phyloP scores from a whole-genome alignment of 2,797 vertebrate genomes.

The Eurystomus glaucurus region DNA sequence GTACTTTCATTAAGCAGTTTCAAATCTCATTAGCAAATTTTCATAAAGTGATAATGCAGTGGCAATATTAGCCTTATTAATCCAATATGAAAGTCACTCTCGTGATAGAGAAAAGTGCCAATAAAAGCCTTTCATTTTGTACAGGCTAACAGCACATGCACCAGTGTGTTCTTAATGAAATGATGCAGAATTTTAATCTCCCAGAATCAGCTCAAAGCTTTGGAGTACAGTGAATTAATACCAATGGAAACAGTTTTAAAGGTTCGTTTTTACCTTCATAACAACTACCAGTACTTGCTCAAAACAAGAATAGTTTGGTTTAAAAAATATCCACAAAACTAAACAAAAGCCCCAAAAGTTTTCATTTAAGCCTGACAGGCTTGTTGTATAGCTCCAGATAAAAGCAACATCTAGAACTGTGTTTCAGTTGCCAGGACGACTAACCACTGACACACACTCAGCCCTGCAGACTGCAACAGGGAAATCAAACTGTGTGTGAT shows the following conservation, averaged over 20 bases:
- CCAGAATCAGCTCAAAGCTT: not conserved
- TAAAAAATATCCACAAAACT: not conserved
- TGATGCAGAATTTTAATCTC: not conserved
- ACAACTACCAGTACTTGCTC: not conserved
- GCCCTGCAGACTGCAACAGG: not conserved
- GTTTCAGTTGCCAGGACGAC: conserved; percentile 48
- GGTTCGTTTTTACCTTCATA: not conserved
- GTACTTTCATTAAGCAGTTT: conserved; percentile 62
- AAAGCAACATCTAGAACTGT: conserved; percentile 28
- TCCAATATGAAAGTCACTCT: conserved; percentile 43
- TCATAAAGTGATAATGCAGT: conserved; percentile 47
- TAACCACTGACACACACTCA: conserved; percentile 4
- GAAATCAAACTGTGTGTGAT: not conserved
- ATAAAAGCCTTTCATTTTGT: conserved; percentile 29
- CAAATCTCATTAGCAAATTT: conserved; percentile 67
- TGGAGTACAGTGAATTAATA: not conserved
- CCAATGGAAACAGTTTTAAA: not conserved
- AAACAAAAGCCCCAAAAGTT: not conserved
- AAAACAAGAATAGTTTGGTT: not conserved
- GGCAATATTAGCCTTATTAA: conserved; percentile 56
- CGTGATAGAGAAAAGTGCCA: not conserved
- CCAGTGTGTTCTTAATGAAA: not conserved
- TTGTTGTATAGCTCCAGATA: not conserved
- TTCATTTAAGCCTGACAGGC: not conserved
- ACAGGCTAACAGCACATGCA: not conserved